Percentiles rank a stretch among this genome's conserved stretches.
These are phyloP conservation scores for Xiphophorus hellerii DNA, from an alignment of 2,113 vertebrate species.

Conservation along the genomic window DNA sequence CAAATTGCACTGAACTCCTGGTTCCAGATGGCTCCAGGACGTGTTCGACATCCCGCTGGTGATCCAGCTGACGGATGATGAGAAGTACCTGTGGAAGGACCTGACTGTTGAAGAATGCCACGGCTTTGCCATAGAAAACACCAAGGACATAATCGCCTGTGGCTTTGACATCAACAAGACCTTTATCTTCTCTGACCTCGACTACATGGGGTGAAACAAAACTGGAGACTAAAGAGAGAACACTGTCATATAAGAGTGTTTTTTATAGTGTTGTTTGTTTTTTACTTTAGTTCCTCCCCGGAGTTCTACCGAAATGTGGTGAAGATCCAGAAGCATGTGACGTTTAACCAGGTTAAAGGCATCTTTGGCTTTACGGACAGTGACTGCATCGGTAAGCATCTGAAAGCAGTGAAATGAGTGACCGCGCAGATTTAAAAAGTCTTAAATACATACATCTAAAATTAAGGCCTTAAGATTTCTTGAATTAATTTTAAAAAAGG, in stretches of 20 bases:
- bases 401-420: neutral
- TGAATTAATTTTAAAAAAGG: too few species aligned
- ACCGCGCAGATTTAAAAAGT: too few species aligned
- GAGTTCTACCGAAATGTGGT: constrained; percentile 95
- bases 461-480: too few species aligned
- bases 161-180: constrained; percentile 97
- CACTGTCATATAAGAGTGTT: neutral
- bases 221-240: neutral
- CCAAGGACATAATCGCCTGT: constrained; percentile 95
- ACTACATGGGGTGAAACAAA: constrained; percentile 92
- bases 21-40: constrained; percentile 93
- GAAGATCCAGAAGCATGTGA: constrained; percentile 96
- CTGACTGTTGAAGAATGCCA: constrained; percentile 89
- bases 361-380: constrained; percentile 98
- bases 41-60: constrained; percentile 93
- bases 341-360: constrained; percentile 98
- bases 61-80: constrained; percentile 95
- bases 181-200: constrained; percentile 97
- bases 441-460: too few species aligned
- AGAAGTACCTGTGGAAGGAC: constrained; percentile 99
- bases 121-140: constrained; percentile 88
- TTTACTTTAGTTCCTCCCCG: constrained; percentile 78
- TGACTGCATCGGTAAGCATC: constrained; percentile 90
- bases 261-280: neutral
- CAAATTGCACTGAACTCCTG: neutral